Evolutionary conservation across 2,113 vertebrate species (phyloP).

Genomic region (Syrmaticus mikado): DNA sequence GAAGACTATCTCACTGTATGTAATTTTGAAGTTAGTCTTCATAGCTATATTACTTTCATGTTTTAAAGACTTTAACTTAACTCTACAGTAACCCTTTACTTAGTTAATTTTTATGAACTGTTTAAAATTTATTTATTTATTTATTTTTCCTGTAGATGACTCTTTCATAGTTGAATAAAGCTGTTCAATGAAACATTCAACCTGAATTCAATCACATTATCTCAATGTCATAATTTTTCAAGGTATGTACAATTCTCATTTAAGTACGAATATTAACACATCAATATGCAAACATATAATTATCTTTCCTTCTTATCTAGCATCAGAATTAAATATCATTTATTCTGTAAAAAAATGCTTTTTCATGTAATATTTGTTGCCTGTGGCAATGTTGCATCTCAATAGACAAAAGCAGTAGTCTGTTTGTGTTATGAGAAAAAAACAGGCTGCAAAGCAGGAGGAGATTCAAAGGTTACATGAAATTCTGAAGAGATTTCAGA

Average conservation of each 20-base stretch:
- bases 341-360: background rate
- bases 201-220: background rate
- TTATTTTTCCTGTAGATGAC: background rate
- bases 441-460: background rate
- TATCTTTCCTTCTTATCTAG: background rate
- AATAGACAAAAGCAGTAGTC: background rate
- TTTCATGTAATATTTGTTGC: background rate
- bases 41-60: background rate
- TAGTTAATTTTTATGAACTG: background rate
- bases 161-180: background rate
- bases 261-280: background rate
- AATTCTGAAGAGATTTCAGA: background rate
- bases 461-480: background rate
- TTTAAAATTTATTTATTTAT: background rate
- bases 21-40: background rate
- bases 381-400: background rate
- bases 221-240: background rate
- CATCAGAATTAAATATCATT: background rate
- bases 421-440: background rate
- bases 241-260: background rate
- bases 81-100: background rate
- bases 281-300: background rate
- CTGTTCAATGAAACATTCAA: background rate
- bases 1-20: background rate
- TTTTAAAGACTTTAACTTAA: background rate